Base-by-base conservation (phyloP, 2,797 vertebrate genomes). In the Poecilia gillii region DNA sequence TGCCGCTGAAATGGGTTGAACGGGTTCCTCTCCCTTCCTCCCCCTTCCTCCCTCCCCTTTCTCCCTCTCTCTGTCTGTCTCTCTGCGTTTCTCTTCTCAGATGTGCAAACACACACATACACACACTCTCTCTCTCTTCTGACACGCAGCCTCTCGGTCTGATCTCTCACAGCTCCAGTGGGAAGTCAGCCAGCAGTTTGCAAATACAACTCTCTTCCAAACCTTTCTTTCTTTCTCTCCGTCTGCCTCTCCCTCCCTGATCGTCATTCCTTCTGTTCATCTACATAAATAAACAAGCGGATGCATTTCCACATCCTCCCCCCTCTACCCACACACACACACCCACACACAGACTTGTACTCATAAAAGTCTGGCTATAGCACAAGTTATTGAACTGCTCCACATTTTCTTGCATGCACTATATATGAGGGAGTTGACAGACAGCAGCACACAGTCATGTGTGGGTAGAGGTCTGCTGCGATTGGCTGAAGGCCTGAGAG, bases 351-450 rank as follows among this genome's bases (percentile, higher is more conserved):
- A 39, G 77, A 78, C 51, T 57, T 70, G 36, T 28, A 76, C 70
- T 74, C 73, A 76, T 64, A 73, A 18, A 47, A 87, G 81, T 75
- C 83, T 80, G 88, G 91, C 94, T 91, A 93, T 93, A 92, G 94
- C 91, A 90, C 92, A 85, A 96, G 94, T 95, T 95, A 95, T 95
- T 96, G 95, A 95, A 95, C 95, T 93, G 95, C 95, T 93, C 95
- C 96, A 96, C 96, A 95, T 96, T 96, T 96, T 94, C 96, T 85
- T 95, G 95, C 96, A 96, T 96, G 96, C 96, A 96, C 96, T 98
- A 97, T 98, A 98, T 99, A 98, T 96, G 96, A 97, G 96, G 95
- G 94, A 91, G 93, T 96, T 98, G 96, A 98, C 93, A 94, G 97
- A 97, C 97, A 96, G 97, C 95, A 94, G 95, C 95, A 96, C 96